These are phyloP conservation scores for Bergia puertoricense DNA, from an alignment of 92 coral and sea anemone genomes.

Conservation along the genomic window DNA sequence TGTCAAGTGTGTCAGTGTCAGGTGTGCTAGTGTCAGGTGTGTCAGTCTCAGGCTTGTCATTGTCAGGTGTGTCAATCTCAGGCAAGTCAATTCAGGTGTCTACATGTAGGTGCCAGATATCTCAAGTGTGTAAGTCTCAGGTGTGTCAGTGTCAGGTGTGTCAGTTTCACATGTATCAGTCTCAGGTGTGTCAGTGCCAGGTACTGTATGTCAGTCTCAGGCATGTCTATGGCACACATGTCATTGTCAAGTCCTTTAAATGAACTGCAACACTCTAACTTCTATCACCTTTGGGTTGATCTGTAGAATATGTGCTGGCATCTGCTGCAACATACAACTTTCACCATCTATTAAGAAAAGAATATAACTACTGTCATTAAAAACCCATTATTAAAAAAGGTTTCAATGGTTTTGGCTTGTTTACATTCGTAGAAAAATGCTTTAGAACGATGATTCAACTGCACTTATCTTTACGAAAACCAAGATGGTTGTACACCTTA, in stretches of 20 bases:
- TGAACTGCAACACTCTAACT: background rate
- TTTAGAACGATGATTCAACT: no score
- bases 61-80: background rate
- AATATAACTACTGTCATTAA: background rate
- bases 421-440: no score
- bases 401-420: no score
- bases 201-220: background rate
- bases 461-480: no score
- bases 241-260: no score
- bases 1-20: no score
- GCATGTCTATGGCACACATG: background rate
- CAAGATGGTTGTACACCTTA: no score
- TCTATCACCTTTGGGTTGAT: conserved; percentile 76
- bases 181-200: background rate
- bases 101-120: background rate
- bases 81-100: no score
- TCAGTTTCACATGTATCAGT: background rate
- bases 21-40: no score
- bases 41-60: background rate
- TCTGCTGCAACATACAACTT: conserved; percentile 52
- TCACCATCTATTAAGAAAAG: conserved; percentile 46
- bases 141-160: background rate
- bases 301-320: conserved; percentile 73
- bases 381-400: no score
- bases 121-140: background rate